phyloP scores from a whole-genome alignment of 2,797 vertebrate species.

The Pipistrellus pygmaeus region DNA sequence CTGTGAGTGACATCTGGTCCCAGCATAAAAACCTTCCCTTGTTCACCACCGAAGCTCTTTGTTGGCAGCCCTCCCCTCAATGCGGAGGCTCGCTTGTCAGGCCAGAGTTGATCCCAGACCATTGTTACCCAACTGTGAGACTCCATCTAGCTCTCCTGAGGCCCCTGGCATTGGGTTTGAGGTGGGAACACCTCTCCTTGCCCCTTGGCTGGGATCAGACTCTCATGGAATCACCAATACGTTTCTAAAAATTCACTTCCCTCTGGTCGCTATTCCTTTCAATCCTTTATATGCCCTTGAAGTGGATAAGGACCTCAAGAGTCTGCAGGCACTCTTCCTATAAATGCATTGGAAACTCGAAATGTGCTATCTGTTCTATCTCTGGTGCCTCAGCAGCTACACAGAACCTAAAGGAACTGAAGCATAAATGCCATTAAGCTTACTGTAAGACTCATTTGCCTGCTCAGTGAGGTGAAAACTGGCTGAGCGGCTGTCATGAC shows the following conservation, averaged over 20 bases:
- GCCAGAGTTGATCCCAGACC: neutral
- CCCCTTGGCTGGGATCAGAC: neutral
- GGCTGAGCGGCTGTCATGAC: neutral
- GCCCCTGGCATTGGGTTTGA: neutral
- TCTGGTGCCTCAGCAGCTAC: neutral
- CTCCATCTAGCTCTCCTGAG: neutral
- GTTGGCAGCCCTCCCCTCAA: neutral
- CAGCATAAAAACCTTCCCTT: neutral
- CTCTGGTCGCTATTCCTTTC: neutral
- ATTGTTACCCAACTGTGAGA: neutral
- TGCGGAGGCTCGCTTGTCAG: neutral
- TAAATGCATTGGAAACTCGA: neutral
- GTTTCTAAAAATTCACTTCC: neutral
- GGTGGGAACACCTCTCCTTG: neutral
- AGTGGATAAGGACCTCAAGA: neutral
- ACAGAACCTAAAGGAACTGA: neutral
- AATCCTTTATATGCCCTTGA: neutral
- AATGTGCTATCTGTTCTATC: neutral
- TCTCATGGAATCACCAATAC: neutral
- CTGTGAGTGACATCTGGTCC: neutral
- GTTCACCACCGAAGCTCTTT: neutral
- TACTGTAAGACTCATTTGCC: neutral
- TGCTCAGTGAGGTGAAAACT: neutral
- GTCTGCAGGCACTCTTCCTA: neutral
- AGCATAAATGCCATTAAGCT: neutral